These are phyloP conservation scores for Pholis gunnellus DNA, from an alignment of 2,113 vertebrate genomes.

Conservation along the genomic window DNA sequence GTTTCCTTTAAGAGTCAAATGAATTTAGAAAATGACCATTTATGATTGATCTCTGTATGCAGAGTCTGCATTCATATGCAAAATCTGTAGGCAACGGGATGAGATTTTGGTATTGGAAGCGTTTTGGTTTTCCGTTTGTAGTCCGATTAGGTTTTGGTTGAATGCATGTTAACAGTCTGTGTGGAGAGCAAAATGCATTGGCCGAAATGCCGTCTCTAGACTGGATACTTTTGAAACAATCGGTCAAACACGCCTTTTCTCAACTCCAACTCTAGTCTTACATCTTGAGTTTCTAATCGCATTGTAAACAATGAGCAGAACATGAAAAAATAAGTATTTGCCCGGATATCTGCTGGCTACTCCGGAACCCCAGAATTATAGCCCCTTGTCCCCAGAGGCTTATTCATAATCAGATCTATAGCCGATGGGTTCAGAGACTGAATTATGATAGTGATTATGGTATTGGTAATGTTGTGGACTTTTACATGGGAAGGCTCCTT, in stretches of 20 bases:
- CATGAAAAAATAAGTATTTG: not conserved
- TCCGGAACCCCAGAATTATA: not conserved
- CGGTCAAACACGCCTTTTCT: no score
- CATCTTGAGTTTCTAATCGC: not conserved
- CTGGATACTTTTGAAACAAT: no score
- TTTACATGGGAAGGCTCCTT: not conserved
- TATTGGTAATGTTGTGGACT: not conserved
- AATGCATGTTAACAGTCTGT: no score
- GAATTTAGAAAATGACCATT: not conserved
- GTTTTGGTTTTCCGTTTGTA: no score
- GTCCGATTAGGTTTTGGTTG: no score
- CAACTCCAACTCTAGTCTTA: not conserved
- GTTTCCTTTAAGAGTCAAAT: not conserved
- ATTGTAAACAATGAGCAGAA: not conserved
- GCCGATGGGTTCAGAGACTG: no score
- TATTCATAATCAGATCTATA: not conserved
- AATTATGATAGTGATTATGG: not conserved
- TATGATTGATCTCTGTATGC: not conserved
- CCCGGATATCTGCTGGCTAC: not conserved
- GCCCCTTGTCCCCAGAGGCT: not conserved
- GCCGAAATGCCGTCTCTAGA: not conserved
- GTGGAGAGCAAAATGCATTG: not conserved
- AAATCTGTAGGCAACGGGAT: no score
- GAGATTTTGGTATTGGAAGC: no score
- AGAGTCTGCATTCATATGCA: not conserved